Evolutionary conservation across 2,113 vertebrate species (phyloP).

Genomic region (Eurypyga helias): DNA sequence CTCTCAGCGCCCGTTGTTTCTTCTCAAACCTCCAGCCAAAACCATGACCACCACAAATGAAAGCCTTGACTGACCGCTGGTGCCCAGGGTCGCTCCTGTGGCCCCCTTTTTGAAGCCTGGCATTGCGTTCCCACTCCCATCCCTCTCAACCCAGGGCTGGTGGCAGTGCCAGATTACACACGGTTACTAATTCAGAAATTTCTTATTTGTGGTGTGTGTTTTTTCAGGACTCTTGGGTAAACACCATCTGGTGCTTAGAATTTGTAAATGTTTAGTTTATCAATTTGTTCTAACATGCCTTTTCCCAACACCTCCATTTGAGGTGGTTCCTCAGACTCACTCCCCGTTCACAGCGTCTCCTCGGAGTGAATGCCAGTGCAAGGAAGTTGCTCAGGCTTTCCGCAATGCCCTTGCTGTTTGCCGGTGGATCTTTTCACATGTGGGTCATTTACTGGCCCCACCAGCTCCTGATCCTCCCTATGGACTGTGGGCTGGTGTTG

Average conservation of each 20-base stretch:
- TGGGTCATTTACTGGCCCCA: background rate
- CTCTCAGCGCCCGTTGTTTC: fast-evolving
- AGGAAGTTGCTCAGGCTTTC: background rate
- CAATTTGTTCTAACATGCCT: slow-evolving; percentile 47
- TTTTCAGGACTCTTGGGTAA: slow-evolving; percentile 46
- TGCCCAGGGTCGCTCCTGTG: background rate
- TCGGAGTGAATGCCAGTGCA: background rate
- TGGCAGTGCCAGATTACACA: background rate
- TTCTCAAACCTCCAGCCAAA: background rate
- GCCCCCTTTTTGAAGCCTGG: background rate
- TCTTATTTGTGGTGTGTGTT: slow-evolving; percentile 40
- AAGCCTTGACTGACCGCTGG: background rate
- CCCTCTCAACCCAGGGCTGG: background rate
- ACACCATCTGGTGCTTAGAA: slow-evolving; percentile 53
- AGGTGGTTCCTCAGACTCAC: background rate
- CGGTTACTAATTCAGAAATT: slow-evolving; percentile 48
- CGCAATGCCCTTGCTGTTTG: background rate
- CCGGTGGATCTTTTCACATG: background rate
- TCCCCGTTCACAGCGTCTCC: fast-evolving
- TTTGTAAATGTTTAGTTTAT: slow-evolving; percentile 52
- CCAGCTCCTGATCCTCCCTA: background rate
- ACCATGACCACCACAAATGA: background rate
- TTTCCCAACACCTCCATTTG: slow-evolving; percentile 32
- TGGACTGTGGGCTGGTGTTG: background rate
- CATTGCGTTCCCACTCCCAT: background rate